phyloP scores from a whole-genome alignment of 2,113 vertebrate genomes.

The Vombatus ursinus region DNA sequence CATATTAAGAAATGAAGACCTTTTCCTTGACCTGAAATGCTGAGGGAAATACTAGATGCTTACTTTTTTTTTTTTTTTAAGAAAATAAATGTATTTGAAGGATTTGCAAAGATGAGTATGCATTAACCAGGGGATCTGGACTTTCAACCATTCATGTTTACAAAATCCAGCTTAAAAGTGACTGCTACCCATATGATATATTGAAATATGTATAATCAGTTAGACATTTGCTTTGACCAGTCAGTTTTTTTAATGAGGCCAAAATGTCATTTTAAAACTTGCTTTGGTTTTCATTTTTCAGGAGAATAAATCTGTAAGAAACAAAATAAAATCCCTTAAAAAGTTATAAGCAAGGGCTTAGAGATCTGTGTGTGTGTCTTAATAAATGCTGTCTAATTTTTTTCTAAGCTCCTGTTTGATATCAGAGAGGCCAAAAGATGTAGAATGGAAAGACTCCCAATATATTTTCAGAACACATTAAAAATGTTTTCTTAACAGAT shows the following conservation, averaged over 20 bases:
- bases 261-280: slow-evolving; percentile 59
- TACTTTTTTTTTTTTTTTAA: neutral
- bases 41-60: slow-evolving; percentile 44
- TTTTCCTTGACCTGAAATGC: slow-evolving; percentile 29
- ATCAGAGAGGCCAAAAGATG: slow-evolving; percentile 41
- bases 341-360: neutral
- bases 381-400: neutral
- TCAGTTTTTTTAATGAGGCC: slow-evolving; percentile 70
- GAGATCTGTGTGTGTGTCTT: slow-evolving; percentile 9
- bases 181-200: slow-evolving; percentile 48
- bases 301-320: slow-evolving; percentile 44
- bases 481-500: slow-evolving; percentile 51
- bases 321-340: slow-evolving; percentile 40
- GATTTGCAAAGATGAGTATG: slow-evolving; percentile 26
- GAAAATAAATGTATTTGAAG: neutral
- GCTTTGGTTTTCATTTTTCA: slow-evolving; percentile 60
- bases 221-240: slow-evolving; percentile 67
- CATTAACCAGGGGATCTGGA: slow-evolving; percentile 27
- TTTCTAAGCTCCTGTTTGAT: slow-evolving; percentile 26
- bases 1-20: slow-evolving; percentile 54
- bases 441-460: slow-evolving; percentile 56
- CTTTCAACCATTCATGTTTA: slow-evolving; percentile 19
- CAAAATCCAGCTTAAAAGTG: neutral
- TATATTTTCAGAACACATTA: slow-evolving; percentile 68
- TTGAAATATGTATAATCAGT: slow-evolving; percentile 48